Evolutionary conservation across 2,113 vertebrate species (phyloP).

Genomic region (Clarias batrachus): DNA sequence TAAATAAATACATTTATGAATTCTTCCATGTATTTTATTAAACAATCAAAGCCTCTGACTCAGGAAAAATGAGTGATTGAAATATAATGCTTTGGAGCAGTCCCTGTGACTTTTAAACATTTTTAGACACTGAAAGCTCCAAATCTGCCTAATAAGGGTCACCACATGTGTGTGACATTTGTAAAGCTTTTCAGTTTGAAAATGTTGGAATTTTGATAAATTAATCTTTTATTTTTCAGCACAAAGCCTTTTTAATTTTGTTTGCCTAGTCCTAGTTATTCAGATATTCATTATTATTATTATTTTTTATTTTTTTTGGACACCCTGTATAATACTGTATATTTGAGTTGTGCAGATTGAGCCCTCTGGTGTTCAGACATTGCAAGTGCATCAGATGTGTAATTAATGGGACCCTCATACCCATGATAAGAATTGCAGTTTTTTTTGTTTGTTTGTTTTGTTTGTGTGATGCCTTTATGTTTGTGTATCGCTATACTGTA

Average conservation of each 20-base stretch:
- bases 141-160: not conserved
- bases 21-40: not conserved
- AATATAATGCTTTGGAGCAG: not conserved
- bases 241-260: too few species aligned
- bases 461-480: not conserved
- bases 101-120: not conserved
- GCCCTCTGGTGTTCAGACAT: not conserved
- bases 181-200: too few species aligned
- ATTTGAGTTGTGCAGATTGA: not conserved
- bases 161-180: not conserved
- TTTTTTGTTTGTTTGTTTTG: too few species aligned
- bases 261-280: too few species aligned
- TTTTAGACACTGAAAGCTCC: not conserved
- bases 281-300: too few species aligned
- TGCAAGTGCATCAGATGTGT: not conserved
- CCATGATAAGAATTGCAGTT: not conserved
- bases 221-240: too few species aligned
- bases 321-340: too few species aligned
- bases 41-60: not conserved
- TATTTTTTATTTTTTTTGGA: too few species aligned
- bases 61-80: not conserved
- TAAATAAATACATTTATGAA: not conserved
- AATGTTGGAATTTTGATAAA: too few species aligned
- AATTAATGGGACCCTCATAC: not conserved
- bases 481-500: not conserved